Conservation (phyloP, 2,797 vertebrate species). For the Diglossa cyanea region DNA sequence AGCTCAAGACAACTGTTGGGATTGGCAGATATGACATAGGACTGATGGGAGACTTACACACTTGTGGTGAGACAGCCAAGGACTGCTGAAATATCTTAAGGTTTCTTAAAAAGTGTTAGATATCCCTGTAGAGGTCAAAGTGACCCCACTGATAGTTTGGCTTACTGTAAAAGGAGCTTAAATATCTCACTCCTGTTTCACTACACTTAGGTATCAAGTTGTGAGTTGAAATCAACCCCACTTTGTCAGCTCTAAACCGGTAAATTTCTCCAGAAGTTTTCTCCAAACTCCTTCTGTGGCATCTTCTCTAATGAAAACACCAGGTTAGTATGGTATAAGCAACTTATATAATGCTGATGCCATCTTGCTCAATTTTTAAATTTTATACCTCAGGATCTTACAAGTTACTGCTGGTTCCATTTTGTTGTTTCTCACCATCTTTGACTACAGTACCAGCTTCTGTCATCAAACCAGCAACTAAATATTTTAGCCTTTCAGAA, state of each 20-base stretch:
- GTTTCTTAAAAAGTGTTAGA: not conserved
- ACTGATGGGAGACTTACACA: not conserved
- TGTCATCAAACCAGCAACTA: not conserved
- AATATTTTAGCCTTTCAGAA: not conserved
- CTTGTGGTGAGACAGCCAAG: not conserved
- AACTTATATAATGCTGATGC: not conserved
- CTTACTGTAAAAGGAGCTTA: not conserved
- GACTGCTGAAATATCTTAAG: not conserved
- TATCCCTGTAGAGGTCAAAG: not conserved
- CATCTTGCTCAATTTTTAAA: not conserved
- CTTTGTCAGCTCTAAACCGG: not conserved
- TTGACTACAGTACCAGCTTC: not conserved
- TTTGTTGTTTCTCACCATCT: not conserved
- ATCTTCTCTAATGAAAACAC: not conserved
- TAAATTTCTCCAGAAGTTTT: not conserved
- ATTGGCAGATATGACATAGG: not conserved
- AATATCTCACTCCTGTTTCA: not conserved
- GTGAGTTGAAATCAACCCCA: not conserved
- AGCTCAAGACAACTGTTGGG: not conserved
- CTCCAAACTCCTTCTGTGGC: not conserved
- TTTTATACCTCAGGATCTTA: not conserved
- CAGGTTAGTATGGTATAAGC: not conserved
- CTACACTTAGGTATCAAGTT: not conserved
- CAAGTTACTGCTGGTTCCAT: not conserved
- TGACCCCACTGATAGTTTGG: not conserved